phyloP scores from a whole-genome alignment of 2,888 invertebrate species.

The Chrysina gloriosa region DNA sequence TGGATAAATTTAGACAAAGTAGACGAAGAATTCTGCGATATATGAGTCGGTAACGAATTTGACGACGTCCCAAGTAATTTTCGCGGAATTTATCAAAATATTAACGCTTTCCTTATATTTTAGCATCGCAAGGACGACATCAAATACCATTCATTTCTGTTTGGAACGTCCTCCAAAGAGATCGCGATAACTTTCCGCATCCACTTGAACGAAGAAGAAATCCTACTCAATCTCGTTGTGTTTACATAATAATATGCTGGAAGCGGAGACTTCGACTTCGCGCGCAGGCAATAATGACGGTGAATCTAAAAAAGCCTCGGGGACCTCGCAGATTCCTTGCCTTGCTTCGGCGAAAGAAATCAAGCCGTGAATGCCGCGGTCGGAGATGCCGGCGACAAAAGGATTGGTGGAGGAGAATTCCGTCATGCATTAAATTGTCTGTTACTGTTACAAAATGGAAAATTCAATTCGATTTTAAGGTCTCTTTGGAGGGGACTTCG shows the following conservation, averaged over 20 bases:
- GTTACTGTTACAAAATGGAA: conserved; percentile 34
- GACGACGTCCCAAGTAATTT: too few relatives aligned
- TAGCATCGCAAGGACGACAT: too few relatives aligned
- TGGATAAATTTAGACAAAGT: too few relatives aligned
- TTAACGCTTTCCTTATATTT: too few relatives aligned
- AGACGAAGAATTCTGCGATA: too few relatives aligned
- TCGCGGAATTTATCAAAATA: too few relatives aligned
- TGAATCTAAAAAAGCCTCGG: not conserved
- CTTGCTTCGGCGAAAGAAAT: conserved; percentile 1
- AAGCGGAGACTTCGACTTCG: not conserved
- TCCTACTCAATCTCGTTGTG: not conserved
- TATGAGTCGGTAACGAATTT: too few relatives aligned
- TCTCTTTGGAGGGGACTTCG: conserved; percentile 8
- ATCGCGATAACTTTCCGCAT: too few relatives aligned
- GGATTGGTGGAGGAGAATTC: conserved; percentile 5
- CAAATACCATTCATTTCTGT: too few relatives aligned
- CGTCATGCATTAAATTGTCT: conserved; percentile 34
- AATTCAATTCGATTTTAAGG: conserved; percentile 37
- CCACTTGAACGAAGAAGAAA: too few relatives aligned
- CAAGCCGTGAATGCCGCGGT: conserved; percentile 2
- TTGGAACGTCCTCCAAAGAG: too few relatives aligned
- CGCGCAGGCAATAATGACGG: not conserved
- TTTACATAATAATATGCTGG: not conserved
- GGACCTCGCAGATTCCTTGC: not conserved
- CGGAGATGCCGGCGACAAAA: not conserved